A percentile compares a stretch with the other conserved stretches of the same genome.
These are phyloP conservation scores for Lepus timidus DNA, from an alignment of 2,113 vertebrate species.

Conservation along the genomic window DNA sequence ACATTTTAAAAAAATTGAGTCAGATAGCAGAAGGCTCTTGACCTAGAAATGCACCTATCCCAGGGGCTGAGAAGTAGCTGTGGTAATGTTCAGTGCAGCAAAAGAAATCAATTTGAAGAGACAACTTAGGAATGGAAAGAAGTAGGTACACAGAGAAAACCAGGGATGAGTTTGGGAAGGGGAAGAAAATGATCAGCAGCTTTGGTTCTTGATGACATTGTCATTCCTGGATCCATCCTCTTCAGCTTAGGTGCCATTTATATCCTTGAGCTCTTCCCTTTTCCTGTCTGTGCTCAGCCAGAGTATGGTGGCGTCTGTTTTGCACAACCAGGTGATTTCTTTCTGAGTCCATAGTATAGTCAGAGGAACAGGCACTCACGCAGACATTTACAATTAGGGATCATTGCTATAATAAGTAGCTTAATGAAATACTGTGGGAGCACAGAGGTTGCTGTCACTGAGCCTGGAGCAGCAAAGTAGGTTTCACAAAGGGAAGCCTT, in stretches of 20 bases:
- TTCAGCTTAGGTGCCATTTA: neutral
- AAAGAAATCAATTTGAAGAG: neutral
- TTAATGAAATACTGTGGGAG: neutral
- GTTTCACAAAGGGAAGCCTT: neutral
- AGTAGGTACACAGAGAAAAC: neutral
- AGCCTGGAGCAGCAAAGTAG: neutral
- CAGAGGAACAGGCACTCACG: neutral
- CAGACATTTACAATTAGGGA: neutral
- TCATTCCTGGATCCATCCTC: neutral
- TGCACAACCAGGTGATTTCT: neutral
- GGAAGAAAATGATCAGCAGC: neutral
- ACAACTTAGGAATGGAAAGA: neutral
- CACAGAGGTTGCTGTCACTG: neutral
- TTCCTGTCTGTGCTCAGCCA: neutral
- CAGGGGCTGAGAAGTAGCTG: neutral
- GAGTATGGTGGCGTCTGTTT: neutral
- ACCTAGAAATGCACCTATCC: neutral
- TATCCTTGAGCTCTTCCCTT: neutral
- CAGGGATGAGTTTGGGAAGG: too few relatives aligned
- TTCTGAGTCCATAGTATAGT: neutral
- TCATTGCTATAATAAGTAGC: neutral
- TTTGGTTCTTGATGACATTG: neutral
- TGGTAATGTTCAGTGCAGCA: neutral
- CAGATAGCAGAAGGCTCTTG: neutral
- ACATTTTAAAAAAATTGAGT: neutral